Evolutionary conservation across 2,888 invertebrate genomes (phyloP).

Genomic region (Cepaea hortensis): DNA sequence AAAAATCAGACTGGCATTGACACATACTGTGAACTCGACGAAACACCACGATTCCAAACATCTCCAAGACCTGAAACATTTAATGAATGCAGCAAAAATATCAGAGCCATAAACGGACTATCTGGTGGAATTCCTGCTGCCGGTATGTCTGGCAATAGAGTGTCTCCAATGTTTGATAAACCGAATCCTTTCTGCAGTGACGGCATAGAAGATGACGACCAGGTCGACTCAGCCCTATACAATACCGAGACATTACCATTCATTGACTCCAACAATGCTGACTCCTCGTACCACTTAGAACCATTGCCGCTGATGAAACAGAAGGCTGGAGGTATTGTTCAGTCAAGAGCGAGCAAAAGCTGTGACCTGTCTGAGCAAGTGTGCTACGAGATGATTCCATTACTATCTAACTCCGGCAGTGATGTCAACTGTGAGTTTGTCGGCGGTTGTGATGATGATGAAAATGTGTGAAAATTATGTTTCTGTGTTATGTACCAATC

Average conservation of each 20-base stretch:
- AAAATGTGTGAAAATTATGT: not conserved
- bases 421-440: slow-evolving; percentile 14
- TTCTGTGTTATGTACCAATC: not conserved
- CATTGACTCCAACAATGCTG: slow-evolving; percentile 28
- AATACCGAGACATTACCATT: slow-evolving; percentile 32
- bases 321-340: not conserved
- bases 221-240: not conserved
- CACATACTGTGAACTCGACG: not conserved
- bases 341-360: not conserved
- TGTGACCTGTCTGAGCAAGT: not conserved
- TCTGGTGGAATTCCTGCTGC: not conserved
- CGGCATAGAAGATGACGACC: slow-evolving; percentile 6
- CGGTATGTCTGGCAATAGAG: slow-evolving; percentile 15
- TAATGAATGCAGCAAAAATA: slow-evolving; percentile 28
- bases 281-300: slow-evolving; percentile 16
- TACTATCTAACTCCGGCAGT: slow-evolving; percentile 15
- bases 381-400: slow-evolving; percentile 28
- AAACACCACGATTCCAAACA: not conserved
- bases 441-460: slow-evolving; percentile 34
- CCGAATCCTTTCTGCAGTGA: slow-evolving; percentile 30
- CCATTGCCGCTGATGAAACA: not conserved
- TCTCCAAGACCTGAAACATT: not conserved
- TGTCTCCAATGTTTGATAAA: slow-evolving; percentile 34
- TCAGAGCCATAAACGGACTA: slow-evolving; percentile 21
- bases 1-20: not conserved